Evolutionary conservation across 2,888 invertebrate genomes (phyloP), one percentile per base, ranked within the genome.

Genomic region (Heteropelma amictum): DNA sequence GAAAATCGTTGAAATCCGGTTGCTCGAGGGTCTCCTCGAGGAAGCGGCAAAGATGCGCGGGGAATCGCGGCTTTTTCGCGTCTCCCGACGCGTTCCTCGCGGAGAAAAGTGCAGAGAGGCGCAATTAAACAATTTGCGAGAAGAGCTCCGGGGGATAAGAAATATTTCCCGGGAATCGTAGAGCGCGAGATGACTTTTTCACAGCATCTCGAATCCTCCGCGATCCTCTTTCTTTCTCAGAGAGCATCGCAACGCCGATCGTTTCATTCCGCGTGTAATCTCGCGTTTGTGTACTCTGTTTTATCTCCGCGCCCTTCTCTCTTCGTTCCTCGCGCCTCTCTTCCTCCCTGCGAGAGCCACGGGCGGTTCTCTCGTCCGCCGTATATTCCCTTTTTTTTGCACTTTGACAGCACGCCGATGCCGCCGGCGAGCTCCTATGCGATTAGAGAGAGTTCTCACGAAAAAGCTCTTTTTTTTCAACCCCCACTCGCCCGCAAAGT

Each of bases 51-150:
- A 28, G 26, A 58, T 8, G 19, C 23, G 40, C 38, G 54, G 21
- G 7, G 21, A 12, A 3, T 54, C n/a, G n/a, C n/a, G n/a, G n/a
- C n/a, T n/a, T n/a, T n/a, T n/a, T n/a, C n/a, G n/a, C n/a, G n/a
- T n/a, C n/a, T n/a, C n/a, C n/a, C n/a, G n/a, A n/a, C n/a, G n/a
- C n/a, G n/a, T n/a, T n/a, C n/a, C n/a, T n/a, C n/a, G n/a, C 19
- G 26, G 14, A 38, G 49, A 38, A 60, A 63, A 54, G 67, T 30
- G 47, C 40, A 71, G 71, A 77, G 78, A 76, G 45, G 53, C 68
- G 80, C 81, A 84, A 84, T 84, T 84, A 84, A 84, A 84, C 83
- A 84, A 84, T 84, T 84, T 83, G 83, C 78, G 77, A 53, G 53
- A 78, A 70, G 53, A 77, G 47, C n/a, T n/a, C n/a, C 45, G 54